These are phyloP conservation scores for Eidolon helvum DNA, from an alignment of 2,113 vertebrate genomes.

Conservation along the genomic window DNA sequence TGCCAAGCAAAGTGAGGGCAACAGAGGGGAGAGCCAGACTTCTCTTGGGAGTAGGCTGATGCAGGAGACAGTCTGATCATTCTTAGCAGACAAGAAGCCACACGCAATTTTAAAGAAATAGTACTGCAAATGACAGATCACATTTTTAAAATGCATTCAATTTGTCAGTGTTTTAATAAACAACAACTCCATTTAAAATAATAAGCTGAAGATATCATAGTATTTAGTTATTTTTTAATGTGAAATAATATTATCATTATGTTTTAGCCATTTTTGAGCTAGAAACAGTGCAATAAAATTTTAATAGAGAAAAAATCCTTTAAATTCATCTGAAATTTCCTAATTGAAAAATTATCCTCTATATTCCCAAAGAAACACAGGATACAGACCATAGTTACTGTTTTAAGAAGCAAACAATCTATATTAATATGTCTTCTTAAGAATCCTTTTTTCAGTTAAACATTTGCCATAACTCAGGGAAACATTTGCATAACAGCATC, in stretches of 20 bases:
- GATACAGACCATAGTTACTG: conserved; percentile 29
- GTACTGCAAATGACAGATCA: not conserved
- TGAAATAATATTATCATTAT: conserved; percentile 26
- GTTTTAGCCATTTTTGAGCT: not conserved
- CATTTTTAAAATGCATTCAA: not conserved
- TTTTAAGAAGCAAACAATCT: conserved; percentile 29
- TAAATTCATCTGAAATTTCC: conserved; percentile 54
- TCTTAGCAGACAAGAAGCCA: not conserved
- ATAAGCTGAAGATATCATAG: not conserved
- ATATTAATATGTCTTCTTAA: conserved; percentile 28
- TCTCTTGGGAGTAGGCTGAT: not conserved
- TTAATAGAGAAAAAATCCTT: conserved; percentile 40
- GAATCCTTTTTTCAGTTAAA: conserved; percentile 36
- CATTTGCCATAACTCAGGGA: conserved; percentile 30
- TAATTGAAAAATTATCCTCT: conserved; percentile 54
- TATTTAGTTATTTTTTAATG: conserved; percentile 1
- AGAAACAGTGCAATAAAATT: conserved; percentile 45
- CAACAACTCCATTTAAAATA: not conserved
- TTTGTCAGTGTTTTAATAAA: not conserved
- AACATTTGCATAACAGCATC: conserved; percentile 28
- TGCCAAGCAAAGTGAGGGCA: not conserved
- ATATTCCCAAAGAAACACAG: conserved; percentile 39
- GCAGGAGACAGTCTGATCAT: not conserved
- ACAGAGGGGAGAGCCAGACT: not conserved
- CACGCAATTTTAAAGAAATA: conserved; percentile 23